Base-by-base conservation (phyloP, 2,888 invertebrate species). In the Hyalella azteca region DNA sequence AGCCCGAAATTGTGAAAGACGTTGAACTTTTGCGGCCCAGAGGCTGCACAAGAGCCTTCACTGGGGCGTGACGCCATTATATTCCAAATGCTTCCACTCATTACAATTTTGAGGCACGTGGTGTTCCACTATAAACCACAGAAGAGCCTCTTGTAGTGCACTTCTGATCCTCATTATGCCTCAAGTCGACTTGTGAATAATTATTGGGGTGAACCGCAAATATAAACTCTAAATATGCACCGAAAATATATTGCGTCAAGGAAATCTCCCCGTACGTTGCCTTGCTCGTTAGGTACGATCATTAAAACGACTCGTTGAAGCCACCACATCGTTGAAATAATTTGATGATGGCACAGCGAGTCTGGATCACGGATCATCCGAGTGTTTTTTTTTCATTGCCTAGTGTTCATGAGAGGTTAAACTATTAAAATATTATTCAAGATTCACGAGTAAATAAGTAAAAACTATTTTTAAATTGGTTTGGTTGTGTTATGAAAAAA, bases 171-270 rank as follows among this genome's bases (percentile, higher is more conserved):
- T 66, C 66, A 66, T 66, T 66, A 66, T 66, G 36, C 32, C 66
- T 66, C 66, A 36, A 66, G 66, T 66, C 66, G 66, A 66, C 66
- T 66, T 66, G 66, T 66, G 66, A 66, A 66, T 66, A 36, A 66
- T 66, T 66, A 54, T 54, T 54, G 54, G 66, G 36, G 66, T 32
- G 66, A 66, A 66, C 66, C 66, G 29, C 66, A 66, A 66, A 66
- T 66, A 66, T 36, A 66, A 66, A 66, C 66, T 66, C 66, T 36
- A 29, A 66, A 66, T 66, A 66, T 66, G 66, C 66, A 66, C 66
- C 36, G 36, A 19, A 36, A 32, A 66, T 66, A 15, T 15, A 66
- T 66, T 66, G 39, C 66, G 66, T 29, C 3, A 66, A 66, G 36
- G 66, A 66, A 66, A 36, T 32, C 5, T 36, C 29, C 66, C 36